Evolutionary conservation across 1,140 invertebrate species (phyloP).

Genomic region (Nixonia krombeini): DNA sequence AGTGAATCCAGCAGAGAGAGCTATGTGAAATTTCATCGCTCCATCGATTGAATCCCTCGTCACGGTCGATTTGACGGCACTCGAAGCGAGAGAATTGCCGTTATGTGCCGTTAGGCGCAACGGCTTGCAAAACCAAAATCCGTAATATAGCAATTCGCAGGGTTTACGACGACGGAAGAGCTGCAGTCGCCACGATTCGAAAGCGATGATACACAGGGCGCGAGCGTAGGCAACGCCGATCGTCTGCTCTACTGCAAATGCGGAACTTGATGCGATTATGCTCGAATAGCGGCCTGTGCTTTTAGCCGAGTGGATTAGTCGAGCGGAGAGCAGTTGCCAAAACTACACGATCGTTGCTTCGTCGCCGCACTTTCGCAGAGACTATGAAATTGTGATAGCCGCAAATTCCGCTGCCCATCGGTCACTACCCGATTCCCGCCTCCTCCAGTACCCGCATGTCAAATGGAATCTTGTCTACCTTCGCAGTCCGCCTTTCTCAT

Average conservation of each 20-base stretch:
- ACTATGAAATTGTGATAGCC: no score
- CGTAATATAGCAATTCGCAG: constrained; percentile 52
- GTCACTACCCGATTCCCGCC: no score
- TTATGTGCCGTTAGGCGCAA: constrained; percentile 49
- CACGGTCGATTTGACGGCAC: constrained; percentile 46
- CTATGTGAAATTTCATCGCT: constrained; percentile 46
- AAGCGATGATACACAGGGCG: constrained; percentile 37
- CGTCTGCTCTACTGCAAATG: constrained; percentile 45
- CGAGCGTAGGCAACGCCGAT: no score
- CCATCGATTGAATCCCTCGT: constrained; percentile 49
- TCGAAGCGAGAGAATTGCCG: constrained; percentile 49
- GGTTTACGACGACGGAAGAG: constrained; percentile 46
- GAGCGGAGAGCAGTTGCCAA: no score
- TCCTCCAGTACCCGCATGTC: no score
- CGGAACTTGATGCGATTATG: constrained; percentile 53
- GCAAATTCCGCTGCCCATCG: no score
- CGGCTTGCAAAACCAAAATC: constrained; percentile 51
- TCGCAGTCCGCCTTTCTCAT: no score
- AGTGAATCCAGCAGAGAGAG: constrained; percentile 4
- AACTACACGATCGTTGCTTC: no score
- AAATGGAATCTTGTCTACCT: no score
- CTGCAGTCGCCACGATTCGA: no score
- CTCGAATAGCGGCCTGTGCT: constrained; percentile 50
- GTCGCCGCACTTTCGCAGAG: no score
- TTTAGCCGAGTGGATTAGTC: constrained; percentile 52